Base-by-base conservation (phyloP, 1,140 invertebrate species). In the Odontomachus brunneus region DNA sequence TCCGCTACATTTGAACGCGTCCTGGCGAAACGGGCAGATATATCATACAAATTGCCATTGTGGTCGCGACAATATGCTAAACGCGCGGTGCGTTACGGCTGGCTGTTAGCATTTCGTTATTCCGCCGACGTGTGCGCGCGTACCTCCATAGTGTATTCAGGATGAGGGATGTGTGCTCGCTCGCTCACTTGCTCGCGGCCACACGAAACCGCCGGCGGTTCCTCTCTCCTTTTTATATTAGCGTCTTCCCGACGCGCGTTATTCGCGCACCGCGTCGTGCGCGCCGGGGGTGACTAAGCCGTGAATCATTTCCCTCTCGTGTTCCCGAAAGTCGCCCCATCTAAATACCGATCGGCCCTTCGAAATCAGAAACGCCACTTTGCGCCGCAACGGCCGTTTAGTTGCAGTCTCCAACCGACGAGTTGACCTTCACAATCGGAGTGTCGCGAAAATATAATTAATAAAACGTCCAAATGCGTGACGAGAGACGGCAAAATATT, bases 41-140 rank as follows among this genome's bases (percentile, higher is more conserved):
- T 93, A 94, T 94, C 92, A 94, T 89, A 83, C 89, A 93, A 94
- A 94, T 94, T 93, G 92, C 92, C 91, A 92, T 93, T 93, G 93
- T 93, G 92, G 92, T 91, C 89, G 92, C 91, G 92, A 93, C 93
- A 93, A 93, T 93, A 92, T 92, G 92, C 90, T 93, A 93, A 92
- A 90, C 85, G 81, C 60, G 48, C 22, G 73, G 51, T 38, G 17
- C 62, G 62, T 38, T 82, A 84, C 82, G 84, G 51, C 33, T 51
- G 89, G 86, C 90, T 90, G 91, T 92, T 92, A 91, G 91, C 90
- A 92, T 92, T 90, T 92, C 92, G 88, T 92, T 92, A 91, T 91
- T 89, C 53, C 81, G 60, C 60, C 38, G 55, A 14, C 65, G 55
- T 33, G 44, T 55, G 48, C 65, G 33, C 38, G 38, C 38, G 38